These are phyloP conservation scores for Salvelinus alpinus DNA, from an alignment of 2,113 vertebrate species.

Conservation along the genomic window DNA sequence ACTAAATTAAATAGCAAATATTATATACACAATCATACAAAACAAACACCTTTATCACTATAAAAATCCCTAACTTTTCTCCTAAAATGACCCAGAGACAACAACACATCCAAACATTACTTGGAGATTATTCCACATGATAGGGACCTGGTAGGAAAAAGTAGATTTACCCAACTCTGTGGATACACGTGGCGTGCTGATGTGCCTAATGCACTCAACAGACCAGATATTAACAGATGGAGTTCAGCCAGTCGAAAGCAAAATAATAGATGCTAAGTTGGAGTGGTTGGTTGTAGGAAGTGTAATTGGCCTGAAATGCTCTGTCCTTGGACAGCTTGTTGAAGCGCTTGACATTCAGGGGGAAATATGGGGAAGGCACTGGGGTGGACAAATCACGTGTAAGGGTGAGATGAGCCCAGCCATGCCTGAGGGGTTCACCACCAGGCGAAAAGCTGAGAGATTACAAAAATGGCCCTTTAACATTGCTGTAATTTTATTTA, in stretches of 20 bases:
- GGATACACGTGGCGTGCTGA: no score
- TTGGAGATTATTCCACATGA: no score
- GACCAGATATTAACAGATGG: background rate
- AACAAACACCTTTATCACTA: no score
- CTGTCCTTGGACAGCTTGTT: background rate
- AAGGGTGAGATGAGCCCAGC: background rate
- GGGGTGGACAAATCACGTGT: background rate
- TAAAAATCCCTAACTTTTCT: no score
- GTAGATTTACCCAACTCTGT: no score
- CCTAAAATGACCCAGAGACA: no score
- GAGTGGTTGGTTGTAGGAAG: background rate
- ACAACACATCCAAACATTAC: no score
- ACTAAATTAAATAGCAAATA: no score
- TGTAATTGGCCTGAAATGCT: conserved; percentile 3
- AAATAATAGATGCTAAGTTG: background rate
- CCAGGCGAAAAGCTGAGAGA: background rate
- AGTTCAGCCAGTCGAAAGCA: background rate
- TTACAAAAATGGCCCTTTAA: no score
- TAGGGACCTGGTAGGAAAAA: no score
- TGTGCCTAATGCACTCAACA: background rate
- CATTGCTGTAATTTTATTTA: no score
- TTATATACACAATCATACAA: no score
- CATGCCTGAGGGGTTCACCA: background rate
- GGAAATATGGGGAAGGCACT: background rate
- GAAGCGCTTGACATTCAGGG: background rate